Evolutionary conservation across 2,888 invertebrate genomes (phyloP), one percentile per base, ranked within the genome.

Genomic region (Tanytarsus gracilentus): DNA sequence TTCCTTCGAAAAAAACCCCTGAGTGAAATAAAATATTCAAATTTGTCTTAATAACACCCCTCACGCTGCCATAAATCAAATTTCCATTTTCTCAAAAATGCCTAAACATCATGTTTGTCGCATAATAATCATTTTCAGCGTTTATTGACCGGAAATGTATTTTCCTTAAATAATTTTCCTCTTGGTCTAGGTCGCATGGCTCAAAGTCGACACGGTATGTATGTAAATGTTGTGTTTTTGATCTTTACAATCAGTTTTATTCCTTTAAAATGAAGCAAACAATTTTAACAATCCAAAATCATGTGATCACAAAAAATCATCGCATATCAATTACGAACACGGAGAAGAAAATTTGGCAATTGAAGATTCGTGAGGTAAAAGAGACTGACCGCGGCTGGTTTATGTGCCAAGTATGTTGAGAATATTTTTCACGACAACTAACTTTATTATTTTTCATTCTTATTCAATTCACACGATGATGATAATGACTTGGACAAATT

Each of bases 361-460:
- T 94, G 58, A 88, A 89, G 68, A 88, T 93, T 67, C 79, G 85
- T 49, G 89, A 91, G 69, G 86, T 92, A 2, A 78, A 85, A 60
- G 88, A 90, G 70, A 81, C 85, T 0, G 93, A 93, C 75, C 82
- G 85, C 65, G 89, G 92, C 53, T 90, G 88, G 84, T 93, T 92
- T 76, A 91, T 91, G 91, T 93, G 92, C 65, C 50, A 50, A 16
- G 48, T 36, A 7, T 6, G 36, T 18, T 48, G 6, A 3, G 9
- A 9, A 1, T 36, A 1, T 36, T 36, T n/a, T n/a, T n/a, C n/a
- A n/a, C n/a, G n/a, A 16, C 14, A 2, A 33, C 1, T 18, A 8
- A 21, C 16, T 48, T 6, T 14, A 6, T 36, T 36, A 14, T n/a
- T 1, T 14, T 36, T 3, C 14, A 9, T 30, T 2, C 9, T 11